Percentiles rank a stretch among this genome's conserved stretches.
These are phyloP conservation scores for Drosophila meridionalis DNA, from an alignment of 2,888 invertebrate genomes.

Conservation along the genomic window DNA sequence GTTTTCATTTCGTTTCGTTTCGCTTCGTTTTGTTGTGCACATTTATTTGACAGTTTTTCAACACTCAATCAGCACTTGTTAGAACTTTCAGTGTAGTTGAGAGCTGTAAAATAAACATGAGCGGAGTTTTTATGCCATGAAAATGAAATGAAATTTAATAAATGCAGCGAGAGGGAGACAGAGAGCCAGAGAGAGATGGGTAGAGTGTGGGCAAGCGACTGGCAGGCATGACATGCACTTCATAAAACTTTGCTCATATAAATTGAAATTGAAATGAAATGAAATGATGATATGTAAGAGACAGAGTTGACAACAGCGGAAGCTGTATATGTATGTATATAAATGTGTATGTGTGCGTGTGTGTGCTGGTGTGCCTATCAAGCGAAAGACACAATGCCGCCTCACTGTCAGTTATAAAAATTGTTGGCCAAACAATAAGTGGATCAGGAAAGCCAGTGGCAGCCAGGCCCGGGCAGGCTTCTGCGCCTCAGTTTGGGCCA, in stretches of 20 bases:
- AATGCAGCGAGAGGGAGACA: conserved; percentile 45
- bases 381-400: conserved; percentile 36
- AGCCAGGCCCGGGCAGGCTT: background rate
- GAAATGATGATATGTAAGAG: conserved; percentile 67
- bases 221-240: conserved; percentile 74
- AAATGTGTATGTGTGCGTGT: conserved; percentile 7
- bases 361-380: conserved; percentile 44
- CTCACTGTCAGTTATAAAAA: conserved; percentile 30
- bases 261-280: conserved; percentile 73
- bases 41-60: conserved; percentile 75
- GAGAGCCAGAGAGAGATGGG: background rate
- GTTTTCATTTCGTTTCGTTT: conserved; percentile 17
- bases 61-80: conserved; percentile 78
- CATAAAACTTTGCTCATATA: conserved; percentile 81
- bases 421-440: conserved; percentile 77
- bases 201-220: conserved; percentile 30
- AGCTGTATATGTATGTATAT: conserved; percentile 5
- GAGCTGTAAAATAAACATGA: conserved; percentile 76
- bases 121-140: conserved; percentile 51
- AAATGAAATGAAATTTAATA: conserved; percentile 77
- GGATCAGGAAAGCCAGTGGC: conserved; percentile 38
- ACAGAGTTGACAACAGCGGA: conserved; percentile 55
- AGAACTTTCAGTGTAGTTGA: conserved; percentile 73
- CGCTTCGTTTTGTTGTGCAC: conserved; percentile 25
- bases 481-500: conserved; percentile 22